Evolutionary conservation across 1,140 invertebrate genomes (phyloP).

Genomic region (Bombus difficillimus): DNA sequence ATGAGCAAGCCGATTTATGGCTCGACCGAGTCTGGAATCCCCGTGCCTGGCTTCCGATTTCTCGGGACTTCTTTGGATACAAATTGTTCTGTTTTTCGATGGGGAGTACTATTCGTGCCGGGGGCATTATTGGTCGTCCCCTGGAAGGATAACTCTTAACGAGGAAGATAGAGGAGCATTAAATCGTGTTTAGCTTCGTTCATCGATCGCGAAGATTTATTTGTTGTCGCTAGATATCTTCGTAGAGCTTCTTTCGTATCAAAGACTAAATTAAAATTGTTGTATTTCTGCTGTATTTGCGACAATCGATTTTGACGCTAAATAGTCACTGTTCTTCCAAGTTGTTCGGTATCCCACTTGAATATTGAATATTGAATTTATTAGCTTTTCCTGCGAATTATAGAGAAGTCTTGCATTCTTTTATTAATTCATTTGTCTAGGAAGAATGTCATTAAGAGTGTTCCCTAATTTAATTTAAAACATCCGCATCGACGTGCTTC

Average conservation of each 20-base stretch:
- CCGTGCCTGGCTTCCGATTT: constrained; percentile 54
- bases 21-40: constrained; percentile 40
- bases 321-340: neutral
- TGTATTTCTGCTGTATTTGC: neutral
- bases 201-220: constrained; percentile 21
- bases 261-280: neutral
- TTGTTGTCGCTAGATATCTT: neutral
- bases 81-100: constrained; percentile 67
- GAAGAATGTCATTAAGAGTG: too few relatives aligned
- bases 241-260: neutral
- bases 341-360: neutral
- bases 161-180: constrained; percentile 1
- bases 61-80: constrained; percentile 47
- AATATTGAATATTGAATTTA: too few relatives aligned
- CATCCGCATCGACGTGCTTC: too few relatives aligned
- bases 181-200: neutral
- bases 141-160: neutral
- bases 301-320: neutral
- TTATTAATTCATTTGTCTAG: too few relatives aligned
- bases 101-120: neutral
- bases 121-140: neutral
- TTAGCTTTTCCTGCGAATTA: too few relatives aligned
- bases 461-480: too few relatives aligned
- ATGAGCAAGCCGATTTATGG: constrained; percentile 77
- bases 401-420: too few relatives aligned